Percentiles rank a stretch among this genome's conserved stretches.
phyloP scores from a whole-genome alignment of 1,140 invertebrate species.

The Neodiprion virginianus region DNA sequence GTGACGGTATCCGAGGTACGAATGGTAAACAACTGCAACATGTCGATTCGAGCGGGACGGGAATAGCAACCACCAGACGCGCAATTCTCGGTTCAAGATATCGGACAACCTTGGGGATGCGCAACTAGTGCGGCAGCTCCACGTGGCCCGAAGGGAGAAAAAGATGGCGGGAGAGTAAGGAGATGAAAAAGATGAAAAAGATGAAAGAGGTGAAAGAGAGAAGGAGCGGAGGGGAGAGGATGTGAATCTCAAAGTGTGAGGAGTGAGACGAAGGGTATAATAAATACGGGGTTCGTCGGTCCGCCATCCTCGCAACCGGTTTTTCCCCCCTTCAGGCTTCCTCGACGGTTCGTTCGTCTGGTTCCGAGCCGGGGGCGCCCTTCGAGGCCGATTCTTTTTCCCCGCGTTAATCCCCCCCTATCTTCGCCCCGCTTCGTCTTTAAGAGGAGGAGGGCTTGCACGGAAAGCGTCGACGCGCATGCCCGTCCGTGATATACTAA shows the following conservation, averaged over 20 bases:
- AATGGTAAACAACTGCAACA: background rate
- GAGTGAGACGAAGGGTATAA: background rate
- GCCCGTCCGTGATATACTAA: background rate
- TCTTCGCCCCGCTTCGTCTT: too few species aligned
- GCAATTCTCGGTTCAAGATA: conserved; percentile 28
- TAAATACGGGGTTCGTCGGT: too few species aligned
- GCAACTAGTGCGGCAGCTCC: conserved; percentile 39
- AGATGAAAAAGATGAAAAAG: conserved; percentile 19
- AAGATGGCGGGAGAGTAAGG: conserved; percentile 17
- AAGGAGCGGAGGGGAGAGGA: background rate
- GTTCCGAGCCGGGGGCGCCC: too few species aligned
- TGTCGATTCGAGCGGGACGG: conserved; percentile 19
- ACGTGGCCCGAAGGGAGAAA: conserved; percentile 20
- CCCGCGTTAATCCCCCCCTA: background rate
- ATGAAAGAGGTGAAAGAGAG: conserved; percentile 10
- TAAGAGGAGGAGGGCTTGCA: too few species aligned
- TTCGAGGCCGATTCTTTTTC: background rate
- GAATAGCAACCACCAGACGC: conserved; percentile 17
- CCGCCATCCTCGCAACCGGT: too few species aligned
- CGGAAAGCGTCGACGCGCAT: too few species aligned
- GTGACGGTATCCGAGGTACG: background rate
- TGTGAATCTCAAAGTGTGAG: background rate
- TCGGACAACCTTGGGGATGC: conserved; percentile 40
- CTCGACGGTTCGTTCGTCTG: background rate
- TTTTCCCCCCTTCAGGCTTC: background rate